phyloP scores from a whole-genome alignment of 2,888 invertebrate genomes.

The Craniophora ligustri region DNA sequence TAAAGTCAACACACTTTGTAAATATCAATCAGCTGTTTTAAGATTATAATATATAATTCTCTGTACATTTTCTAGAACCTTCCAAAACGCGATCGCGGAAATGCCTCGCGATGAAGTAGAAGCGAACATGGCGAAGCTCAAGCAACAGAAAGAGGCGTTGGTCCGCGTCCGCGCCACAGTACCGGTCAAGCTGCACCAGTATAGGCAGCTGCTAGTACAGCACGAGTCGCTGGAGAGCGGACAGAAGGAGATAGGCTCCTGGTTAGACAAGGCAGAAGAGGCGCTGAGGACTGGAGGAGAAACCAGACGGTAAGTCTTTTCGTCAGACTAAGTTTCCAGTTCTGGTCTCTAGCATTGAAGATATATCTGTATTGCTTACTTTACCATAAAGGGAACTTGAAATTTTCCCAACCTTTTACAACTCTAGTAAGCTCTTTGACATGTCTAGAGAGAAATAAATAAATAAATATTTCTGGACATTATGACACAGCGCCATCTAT shows the following conservation, averaged over 20 bases:
- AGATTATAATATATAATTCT: no score
- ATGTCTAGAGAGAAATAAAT: no score
- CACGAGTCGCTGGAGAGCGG: constrained; percentile 97
- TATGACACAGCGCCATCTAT: no score
- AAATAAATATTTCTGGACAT: no score
- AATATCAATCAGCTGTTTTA: no score
- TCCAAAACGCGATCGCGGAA: constrained; percentile 96
- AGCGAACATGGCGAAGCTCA: constrained; percentile 95
- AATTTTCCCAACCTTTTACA: no score
- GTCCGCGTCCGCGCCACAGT: constrained; percentile 95
- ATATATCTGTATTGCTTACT: no score
- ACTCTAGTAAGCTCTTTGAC: no score
- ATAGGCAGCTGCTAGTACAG: constrained; percentile 95
- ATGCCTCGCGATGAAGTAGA: constrained; percentile 97
- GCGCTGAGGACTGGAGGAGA: constrained; percentile 87
- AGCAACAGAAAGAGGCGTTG: constrained; percentile 95
- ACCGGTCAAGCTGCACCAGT: constrained; percentile 94
- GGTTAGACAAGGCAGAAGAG: constrained; percentile 95
- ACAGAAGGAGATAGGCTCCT: constrained; percentile 94
- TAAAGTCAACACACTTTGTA: no score
- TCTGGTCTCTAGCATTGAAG: no score
- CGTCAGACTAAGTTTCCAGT: no score
- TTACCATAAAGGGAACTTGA: no score
- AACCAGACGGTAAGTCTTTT: constrained; percentile 74
- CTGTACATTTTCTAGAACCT: constrained; percentile 91